These are phyloP conservation scores for Maniola jurtina DNA, from an alignment of 1,140 invertebrate species.

Conservation along the genomic window DNA sequence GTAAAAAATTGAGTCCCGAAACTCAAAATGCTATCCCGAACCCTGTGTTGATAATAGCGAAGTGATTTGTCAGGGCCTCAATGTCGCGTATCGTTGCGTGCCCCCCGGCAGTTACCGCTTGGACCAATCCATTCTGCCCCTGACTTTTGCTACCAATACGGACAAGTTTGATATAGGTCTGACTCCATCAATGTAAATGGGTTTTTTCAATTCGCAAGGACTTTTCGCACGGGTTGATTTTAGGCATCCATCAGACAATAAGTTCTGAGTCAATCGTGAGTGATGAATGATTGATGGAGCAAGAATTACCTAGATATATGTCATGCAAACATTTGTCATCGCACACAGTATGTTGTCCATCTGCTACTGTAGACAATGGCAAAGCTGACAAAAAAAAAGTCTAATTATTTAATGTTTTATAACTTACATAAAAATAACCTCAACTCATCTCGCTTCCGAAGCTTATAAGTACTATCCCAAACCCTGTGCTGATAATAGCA, in stretches of 20 bases:
- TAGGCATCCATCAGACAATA: too few relatives aligned
- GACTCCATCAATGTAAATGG: constrained; percentile 25
- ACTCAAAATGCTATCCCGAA: background rate
- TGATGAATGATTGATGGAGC: too few relatives aligned
- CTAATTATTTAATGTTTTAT: too few relatives aligned
- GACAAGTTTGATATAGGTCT: constrained; percentile 23
- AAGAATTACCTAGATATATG: too few relatives aligned
- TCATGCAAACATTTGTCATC: too few relatives aligned
- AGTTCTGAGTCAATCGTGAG: too few relatives aligned
- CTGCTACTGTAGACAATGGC: too few relatives aligned
- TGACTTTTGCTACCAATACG: constrained; percentile 20
- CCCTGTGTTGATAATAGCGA: too few relatives aligned
- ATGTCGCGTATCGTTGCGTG: constrained; percentile 19
- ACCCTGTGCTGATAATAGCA: too few relatives aligned
- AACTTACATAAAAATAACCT: too few relatives aligned
- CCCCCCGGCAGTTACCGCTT: constrained; percentile 19
- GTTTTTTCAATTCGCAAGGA: constrained; percentile 23
- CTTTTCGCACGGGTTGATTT: background rate
- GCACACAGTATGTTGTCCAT: too few relatives aligned
- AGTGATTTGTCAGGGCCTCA: constrained; percentile 1
- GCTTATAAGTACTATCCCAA: background rate
- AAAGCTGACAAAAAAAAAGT: background rate
- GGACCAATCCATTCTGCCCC: constrained; percentile 22
- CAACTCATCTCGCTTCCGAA: background rate
- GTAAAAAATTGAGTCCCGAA: background rate